phyloP scores from a whole-genome alignment of 2,113 vertebrate genomes.

The Asarcornis scutulata region DNA sequence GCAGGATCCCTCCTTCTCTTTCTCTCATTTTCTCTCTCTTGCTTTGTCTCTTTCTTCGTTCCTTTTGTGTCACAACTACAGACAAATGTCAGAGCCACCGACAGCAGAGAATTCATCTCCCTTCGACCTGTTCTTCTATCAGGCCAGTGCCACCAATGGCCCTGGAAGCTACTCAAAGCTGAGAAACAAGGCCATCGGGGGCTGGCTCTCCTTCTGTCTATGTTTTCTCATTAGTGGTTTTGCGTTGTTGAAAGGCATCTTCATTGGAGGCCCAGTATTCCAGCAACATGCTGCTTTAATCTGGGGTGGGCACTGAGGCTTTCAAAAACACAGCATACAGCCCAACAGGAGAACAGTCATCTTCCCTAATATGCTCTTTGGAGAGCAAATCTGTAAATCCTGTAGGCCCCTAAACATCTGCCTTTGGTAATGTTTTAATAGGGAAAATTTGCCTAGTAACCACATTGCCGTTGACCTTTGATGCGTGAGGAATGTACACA shows the following conservation, averaged over 20 bases:
- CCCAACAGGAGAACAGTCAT: slow-evolving; percentile 50
- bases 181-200: background rate
- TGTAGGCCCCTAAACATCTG: slow-evolving; percentile 71
- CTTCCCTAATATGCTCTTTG: slow-evolving; percentile 57
- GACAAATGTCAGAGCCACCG: background rate
- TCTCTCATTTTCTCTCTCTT: background rate
- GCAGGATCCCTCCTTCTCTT: background rate
- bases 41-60: background rate
- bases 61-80: background rate
- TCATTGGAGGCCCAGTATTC: slow-evolving; percentile 71
- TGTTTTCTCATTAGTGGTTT: slow-evolving; percentile 78
- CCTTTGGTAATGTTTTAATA: slow-evolving; percentile 68
- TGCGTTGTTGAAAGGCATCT: slow-evolving; percentile 74
- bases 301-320: slow-evolving; percentile 64
- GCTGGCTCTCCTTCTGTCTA: slow-evolving; percentile 41
- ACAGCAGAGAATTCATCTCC: background rate
- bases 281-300: slow-evolving; percentile 72
- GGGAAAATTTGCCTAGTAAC: slow-evolving; percentile 67
- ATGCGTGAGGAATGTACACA: slow-evolving; percentile 42
- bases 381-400: slow-evolving; percentile 68
- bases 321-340: slow-evolving; percentile 56
- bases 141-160: background rate
- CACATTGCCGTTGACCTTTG: slow-evolving; percentile 62
- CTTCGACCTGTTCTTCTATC: background rate
- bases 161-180: slow-evolving; percentile 60